These are phyloP conservation scores for Dallia pectoralis DNA, from an alignment of 2,797 vertebrate genomes.

Conservation along the genomic window DNA sequence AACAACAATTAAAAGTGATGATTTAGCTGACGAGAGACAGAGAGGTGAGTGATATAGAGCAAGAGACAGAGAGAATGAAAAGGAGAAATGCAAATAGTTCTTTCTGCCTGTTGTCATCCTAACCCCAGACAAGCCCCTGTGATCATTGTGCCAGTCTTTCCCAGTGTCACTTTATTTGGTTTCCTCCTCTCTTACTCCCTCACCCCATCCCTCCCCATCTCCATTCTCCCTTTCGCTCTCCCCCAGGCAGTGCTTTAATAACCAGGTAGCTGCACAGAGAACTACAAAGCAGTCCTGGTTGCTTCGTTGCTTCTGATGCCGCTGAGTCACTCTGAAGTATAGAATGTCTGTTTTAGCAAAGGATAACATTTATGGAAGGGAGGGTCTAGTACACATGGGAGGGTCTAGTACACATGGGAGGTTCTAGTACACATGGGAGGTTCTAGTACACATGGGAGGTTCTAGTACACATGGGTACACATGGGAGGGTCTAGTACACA, in stretches of 20 bases:
- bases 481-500: no score
- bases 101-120: slow-evolving; percentile 18
- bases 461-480: no score
- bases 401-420: no score
- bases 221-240: not conserved
- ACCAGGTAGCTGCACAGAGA: not conserved
- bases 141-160: slow-evolving; percentile 48
- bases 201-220: slow-evolving; percentile 24
- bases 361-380: no score
- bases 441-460: no score
- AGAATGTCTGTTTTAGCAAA: not conserved
- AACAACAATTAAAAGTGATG: not conserved
- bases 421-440: no score
- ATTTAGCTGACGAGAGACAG: not conserved
- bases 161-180: slow-evolving; percentile 18
- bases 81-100: slow-evolving; percentile 4
- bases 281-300: no score
- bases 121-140: slow-evolving; percentile 25
- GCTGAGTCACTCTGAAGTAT: not conserved
- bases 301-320: no score
- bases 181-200: slow-evolving; percentile 31
- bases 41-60: not conserved
- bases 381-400: not conserved
- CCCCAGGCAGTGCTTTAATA: slow-evolving; percentile 11
- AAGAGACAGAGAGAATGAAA: not conserved